phyloP scores from a whole-genome alignment of 2,113 vertebrate genomes.

The Chunga burmeisteri region DNA sequence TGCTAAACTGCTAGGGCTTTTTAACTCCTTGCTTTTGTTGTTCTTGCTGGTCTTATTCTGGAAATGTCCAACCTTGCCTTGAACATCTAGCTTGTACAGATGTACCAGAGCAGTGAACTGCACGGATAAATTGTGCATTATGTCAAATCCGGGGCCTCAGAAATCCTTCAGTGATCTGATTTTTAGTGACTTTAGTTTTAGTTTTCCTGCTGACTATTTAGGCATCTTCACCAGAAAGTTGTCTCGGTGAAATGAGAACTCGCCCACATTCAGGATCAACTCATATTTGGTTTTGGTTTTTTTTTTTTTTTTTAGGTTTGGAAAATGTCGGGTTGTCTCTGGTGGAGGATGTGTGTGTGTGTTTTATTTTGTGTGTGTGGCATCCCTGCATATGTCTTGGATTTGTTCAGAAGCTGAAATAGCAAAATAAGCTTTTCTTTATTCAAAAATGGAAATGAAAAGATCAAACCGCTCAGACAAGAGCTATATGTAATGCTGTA shows the following conservation, averaged over 20 bases:
- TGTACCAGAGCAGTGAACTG: neutral
- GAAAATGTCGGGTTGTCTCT: constrained; percentile 25
- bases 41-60: neutral
- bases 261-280: constrained; percentile 38
- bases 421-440: constrained; percentile 34
- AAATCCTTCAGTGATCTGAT: neutral
- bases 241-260: constrained; percentile 30
- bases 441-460: constrained; percentile 33
- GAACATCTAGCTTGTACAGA: neutral
- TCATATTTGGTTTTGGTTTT: neutral
- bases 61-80: neutral
- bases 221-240: constrained; percentile 23
- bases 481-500: neutral
- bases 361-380: constrained; percentile 34
- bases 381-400: constrained; percentile 50
- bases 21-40: neutral
- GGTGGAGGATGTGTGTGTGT: constrained; percentile 17
- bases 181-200: constrained; percentile 8
- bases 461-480: neutral
- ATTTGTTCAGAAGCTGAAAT: constrained; percentile 18
- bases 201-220: constrained; percentile 17
- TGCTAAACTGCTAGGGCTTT: neutral
- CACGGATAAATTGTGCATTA: neutral
- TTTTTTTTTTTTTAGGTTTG: neutral
- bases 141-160: neutral